A percentile compares a stretch with the other conserved stretches of the same genome.
These are phyloP conservation scores for Carettochelys insculpta DNA, from an alignment of 2,113 vertebrate genomes.

Conservation along the genomic window DNA sequence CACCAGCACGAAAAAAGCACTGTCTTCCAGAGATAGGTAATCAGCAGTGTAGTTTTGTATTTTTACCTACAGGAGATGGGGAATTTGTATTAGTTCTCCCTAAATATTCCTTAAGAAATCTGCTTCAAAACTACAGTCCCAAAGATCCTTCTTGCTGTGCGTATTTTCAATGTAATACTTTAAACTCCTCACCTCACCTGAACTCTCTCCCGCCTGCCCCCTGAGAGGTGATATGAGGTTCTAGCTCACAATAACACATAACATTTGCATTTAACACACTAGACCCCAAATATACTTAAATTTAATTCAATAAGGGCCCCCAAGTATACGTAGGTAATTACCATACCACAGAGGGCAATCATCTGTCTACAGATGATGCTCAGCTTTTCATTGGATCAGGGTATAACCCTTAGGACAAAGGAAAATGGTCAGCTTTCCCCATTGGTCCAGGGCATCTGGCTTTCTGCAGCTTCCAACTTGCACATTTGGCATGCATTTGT, in stretches of 20 bases:
- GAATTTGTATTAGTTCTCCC: background rate
- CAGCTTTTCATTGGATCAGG: constrained; percentile 16
- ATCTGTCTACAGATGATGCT: background rate
- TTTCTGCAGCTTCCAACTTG: constrained; percentile 66
- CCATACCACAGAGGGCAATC: background rate
- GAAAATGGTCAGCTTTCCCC: constrained; percentile 28
- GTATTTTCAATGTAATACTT: background rate
- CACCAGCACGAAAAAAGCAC: too few relatives aligned
- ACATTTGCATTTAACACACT: background rate
- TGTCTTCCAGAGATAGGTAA: background rate
- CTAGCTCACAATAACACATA: background rate
- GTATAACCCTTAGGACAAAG: background rate
- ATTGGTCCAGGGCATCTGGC: constrained; percentile 58
- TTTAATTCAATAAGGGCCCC: background rate
- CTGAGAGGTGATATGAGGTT: background rate
- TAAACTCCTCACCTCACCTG: background rate
- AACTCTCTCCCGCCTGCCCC: background rate
- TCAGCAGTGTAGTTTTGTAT: background rate
- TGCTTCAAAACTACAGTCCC: background rate
- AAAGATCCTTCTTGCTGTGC: background rate
- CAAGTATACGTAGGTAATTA: background rate
- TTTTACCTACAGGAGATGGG: background rate
- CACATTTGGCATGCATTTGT: constrained; percentile 61
- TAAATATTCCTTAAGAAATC: background rate
- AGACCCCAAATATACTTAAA: background rate